Evolutionary conservation across 1,140 invertebrate genomes (phyloP).

Genomic region (Solenopsis invicta): DNA sequence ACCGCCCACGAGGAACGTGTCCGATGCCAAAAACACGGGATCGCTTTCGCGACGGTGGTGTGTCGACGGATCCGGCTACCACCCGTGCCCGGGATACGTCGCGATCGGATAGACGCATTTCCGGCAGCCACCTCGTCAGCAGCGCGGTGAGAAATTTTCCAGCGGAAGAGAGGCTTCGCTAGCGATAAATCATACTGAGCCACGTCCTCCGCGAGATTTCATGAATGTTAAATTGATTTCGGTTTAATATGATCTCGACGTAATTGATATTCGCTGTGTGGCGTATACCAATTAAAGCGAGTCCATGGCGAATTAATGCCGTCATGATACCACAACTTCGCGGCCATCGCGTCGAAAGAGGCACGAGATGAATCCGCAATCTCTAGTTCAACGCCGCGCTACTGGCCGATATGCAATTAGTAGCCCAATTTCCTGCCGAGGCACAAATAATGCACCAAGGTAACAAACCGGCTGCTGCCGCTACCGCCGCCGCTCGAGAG

Average conservation of each 20-base stretch:
- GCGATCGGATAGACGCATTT: slow-evolving; percentile 37
- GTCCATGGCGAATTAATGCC: not conserved
- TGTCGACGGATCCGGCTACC: slow-evolving; percentile 1
- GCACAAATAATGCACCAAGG: not conserved
- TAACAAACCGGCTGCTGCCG: not conserved
- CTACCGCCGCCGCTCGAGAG: not conserved
- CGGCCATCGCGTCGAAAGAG: not conserved
- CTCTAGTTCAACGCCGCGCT: slow-evolving; percentile 8
- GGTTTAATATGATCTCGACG: slow-evolving; percentile 9
- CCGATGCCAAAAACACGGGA: slow-evolving; percentile 47
- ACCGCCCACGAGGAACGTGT: slow-evolving; percentile 35
- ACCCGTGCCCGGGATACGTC: not conserved
- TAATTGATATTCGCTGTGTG: slow-evolving; percentile 9
- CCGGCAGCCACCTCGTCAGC: slow-evolving; percentile 10
- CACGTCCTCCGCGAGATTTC: not conserved
- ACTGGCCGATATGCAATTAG: slow-evolving; percentile 40
- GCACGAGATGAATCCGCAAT: slow-evolving; percentile 11
- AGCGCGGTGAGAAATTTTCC: not conserved
- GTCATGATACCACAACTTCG: not conserved
- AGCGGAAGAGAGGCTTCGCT: not conserved
- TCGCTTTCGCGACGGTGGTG: slow-evolving; percentile 18
- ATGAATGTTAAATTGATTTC: slow-evolving; percentile 27
- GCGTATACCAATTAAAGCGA: not conserved
- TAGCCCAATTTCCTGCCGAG: slow-evolving; percentile 36
- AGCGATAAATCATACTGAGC: not conserved